A percentile compares a stretch with the other conserved stretches of the same genome.
Evolutionary conservation across 2,113 vertebrate species (phyloP).

Genomic region (Azemiops feae): DNA sequence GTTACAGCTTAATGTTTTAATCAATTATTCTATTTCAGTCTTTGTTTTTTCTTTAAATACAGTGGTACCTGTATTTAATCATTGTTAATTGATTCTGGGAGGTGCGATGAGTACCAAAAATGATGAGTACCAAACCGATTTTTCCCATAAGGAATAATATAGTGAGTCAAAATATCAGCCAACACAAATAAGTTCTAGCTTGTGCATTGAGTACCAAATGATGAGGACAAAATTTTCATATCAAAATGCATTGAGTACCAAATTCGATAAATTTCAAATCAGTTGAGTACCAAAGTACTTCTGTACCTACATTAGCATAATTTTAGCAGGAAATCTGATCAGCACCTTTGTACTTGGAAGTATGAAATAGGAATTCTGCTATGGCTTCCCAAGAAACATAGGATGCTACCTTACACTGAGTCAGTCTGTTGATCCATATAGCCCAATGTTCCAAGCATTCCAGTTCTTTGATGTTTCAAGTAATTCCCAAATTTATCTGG

Average conservation of each 20-base stretch:
- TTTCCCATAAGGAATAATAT: not conserved
- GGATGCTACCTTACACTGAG: not conserved
- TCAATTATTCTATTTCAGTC: slow-evolving; percentile 30
- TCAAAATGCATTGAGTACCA: not conserved
- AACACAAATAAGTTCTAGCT: not conserved
- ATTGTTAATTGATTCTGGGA: not conserved
- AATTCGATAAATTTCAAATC: not conserved
- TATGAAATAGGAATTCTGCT: not conserved
- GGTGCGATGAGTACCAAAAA: not conserved
- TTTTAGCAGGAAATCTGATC: slow-evolving; percentile 34
- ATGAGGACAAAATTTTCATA: not conserved
- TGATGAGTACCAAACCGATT: not conserved
- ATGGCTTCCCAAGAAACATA: not conserved
- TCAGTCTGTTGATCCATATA: not conserved
- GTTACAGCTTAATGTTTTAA: slow-evolving; percentile 56
- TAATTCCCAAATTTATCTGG: not conserved
- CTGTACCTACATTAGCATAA: slow-evolving; percentile 15
- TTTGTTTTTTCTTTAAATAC: slow-evolving; percentile 37
- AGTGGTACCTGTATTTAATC: not conserved
- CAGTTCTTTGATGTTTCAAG: not conserved
- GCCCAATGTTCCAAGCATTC: not conserved
- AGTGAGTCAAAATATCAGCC: not conserved
- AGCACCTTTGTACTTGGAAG: slow-evolving; percentile 57
- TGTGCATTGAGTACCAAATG: not conserved
- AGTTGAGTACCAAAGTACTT: not conserved